These are phyloP conservation scores for Dryas iulia DNA, from an alignment of 1,140 invertebrate species.

Conservation along the genomic window DNA sequence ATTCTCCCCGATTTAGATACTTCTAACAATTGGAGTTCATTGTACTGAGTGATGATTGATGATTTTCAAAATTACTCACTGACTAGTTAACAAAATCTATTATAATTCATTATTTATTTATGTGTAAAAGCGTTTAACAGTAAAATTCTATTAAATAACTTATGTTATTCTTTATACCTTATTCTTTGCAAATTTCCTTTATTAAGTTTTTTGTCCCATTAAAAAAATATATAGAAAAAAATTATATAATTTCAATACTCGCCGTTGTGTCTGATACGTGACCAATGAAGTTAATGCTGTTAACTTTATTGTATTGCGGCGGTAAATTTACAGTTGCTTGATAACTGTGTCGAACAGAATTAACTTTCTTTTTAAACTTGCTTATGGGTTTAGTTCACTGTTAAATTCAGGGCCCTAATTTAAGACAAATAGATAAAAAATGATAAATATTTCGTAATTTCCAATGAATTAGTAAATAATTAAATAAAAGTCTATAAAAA, in stretches of 20 bases:
- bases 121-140: too few relatives aligned
- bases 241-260: neutral
- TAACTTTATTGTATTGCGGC: conserved; percentile 33
- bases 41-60: neutral
- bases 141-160: too few relatives aligned
- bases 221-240: neutral
- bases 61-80: neutral
- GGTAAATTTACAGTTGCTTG: conserved; percentile 35
- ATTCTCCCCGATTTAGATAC: neutral
- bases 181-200: neutral
- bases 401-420: too few relatives aligned
- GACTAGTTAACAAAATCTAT: too few relatives aligned
- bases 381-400: neutral
- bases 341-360: conserved; percentile 45
- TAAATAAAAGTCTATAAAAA: too few relatives aligned
- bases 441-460: too few relatives aligned
- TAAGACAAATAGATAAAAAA: too few relatives aligned
- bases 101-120: too few relatives aligned
- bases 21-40: neutral
- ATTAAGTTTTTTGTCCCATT: neutral
- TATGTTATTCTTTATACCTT: too few relatives aligned
- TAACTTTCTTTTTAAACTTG: conserved; percentile 27
- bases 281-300: conserved; percentile 53
- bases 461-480: too few relatives aligned
- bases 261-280: conserved; percentile 37